Conservation (phyloP, 1,140 invertebrate genomes). For the Oryzaephilus surinamensis region DNA sequence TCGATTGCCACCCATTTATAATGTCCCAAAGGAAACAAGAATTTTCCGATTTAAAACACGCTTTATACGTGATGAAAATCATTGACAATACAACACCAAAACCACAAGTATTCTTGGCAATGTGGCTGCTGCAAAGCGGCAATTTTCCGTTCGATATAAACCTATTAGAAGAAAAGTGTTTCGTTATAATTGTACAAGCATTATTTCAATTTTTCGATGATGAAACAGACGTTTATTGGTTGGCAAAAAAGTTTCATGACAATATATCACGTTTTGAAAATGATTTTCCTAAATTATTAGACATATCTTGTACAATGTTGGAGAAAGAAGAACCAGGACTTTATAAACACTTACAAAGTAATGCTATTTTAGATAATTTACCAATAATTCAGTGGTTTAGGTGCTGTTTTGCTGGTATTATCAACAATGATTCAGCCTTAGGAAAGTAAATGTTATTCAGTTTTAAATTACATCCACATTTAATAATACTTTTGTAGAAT, state of each 20-base stretch:
- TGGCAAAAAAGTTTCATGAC: slow-evolving; percentile 60
- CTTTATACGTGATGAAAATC: slow-evolving; percentile 53
- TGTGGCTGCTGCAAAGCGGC: slow-evolving; percentile 65
- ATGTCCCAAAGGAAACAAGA: slow-evolving; percentile 58
- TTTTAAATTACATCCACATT: slow-evolving; percentile 1
- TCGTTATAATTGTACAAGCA: slow-evolving; percentile 1
- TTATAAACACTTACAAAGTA: slow-evolving; percentile 49
- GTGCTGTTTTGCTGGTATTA: slow-evolving; percentile 66
- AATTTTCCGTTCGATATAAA: slow-evolving; percentile 46
- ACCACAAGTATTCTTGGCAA: slow-evolving; percentile 54
- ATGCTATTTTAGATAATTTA: slow-evolving; percentile 44
- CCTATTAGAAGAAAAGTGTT: background rate
- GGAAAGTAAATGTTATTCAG: slow-evolving; percentile 47
- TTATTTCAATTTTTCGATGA: slow-evolving; percentile 51
- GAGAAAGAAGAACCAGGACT: slow-evolving; percentile 61
- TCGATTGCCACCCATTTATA: slow-evolving; percentile 63
- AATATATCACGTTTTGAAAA: slow-evolving; percentile 51
- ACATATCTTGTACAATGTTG: slow-evolving; percentile 51
- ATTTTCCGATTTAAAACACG: slow-evolving; percentile 62
- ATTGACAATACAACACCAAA: slow-evolving; percentile 45
- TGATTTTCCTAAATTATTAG: slow-evolving; percentile 52
- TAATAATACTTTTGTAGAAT: slow-evolving; percentile 51
- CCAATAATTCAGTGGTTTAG: slow-evolving; percentile 66
- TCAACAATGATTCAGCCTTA: slow-evolving; percentile 59
- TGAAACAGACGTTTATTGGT: slow-evolving; percentile 68